phyloP scores from a whole-genome alignment of 2,888 invertebrate genomes.

The Frankliniella intonsa region DNA sequence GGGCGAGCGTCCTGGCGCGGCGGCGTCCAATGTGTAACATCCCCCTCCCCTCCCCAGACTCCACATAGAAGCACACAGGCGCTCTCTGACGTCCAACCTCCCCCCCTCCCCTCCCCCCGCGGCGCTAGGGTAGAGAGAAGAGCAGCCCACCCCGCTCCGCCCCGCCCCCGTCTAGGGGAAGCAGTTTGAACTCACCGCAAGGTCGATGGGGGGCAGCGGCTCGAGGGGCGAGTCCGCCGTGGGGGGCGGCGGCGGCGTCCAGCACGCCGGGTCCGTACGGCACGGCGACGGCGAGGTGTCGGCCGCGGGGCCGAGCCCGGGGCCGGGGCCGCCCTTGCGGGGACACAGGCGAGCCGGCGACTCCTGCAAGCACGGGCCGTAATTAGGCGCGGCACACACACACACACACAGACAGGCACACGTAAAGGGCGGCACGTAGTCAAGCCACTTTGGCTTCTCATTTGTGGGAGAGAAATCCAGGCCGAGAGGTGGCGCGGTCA shows the following conservation, averaged over 20 bases:
- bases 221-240: constrained; percentile 11
- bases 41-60: too few relatives aligned
- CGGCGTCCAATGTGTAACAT: too few relatives aligned
- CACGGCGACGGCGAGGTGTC: constrained; percentile 17
- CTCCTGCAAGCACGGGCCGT: neutral
- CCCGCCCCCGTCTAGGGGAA: neutral
- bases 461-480: too few relatives aligned
- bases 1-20: too few relatives aligned
- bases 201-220: constrained; percentile 17
- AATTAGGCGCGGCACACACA: too few relatives aligned
- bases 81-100: neutral
- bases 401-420: neutral
- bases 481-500: neutral
- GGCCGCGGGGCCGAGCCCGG: neutral
- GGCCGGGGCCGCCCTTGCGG: neutral
- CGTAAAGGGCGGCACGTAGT: too few relatives aligned
- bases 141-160: neutral
- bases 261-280: constrained; percentile 17
- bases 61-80: neutral
- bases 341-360: neutral
- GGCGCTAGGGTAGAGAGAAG: too few relatives aligned
- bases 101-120: neutral
- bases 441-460: too few relatives aligned
- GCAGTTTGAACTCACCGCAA: constrained; percentile 6
- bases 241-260: constrained; percentile 18